Evolutionary conservation across 1,140 invertebrate species (phyloP).

Genomic region (Drosophila micromelanica): DNA sequence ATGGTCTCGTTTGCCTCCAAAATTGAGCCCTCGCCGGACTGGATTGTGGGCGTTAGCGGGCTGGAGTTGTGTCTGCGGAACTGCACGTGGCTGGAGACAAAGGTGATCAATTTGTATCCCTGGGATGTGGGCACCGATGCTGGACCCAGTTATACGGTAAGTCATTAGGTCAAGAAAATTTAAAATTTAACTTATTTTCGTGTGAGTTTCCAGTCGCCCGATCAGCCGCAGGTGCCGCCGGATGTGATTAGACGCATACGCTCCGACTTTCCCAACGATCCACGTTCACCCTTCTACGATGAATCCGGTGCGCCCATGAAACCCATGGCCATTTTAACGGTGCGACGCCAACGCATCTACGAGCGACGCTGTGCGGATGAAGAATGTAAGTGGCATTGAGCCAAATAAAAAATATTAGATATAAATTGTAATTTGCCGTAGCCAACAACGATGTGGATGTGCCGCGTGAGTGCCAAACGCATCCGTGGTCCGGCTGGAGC

Average conservation of each 20-base stretch:
- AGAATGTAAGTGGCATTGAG: conserved; percentile 61
- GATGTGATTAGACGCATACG: conserved; percentile 94
- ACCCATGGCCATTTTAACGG: conserved; percentile 93
- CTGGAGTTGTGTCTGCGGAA: conserved; percentile 96
- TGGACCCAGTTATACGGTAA: conserved; percentile 95
- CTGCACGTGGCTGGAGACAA: conserved; percentile 95
- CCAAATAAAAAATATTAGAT: neutral
- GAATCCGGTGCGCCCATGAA: conserved; percentile 91
- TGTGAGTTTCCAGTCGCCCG: conserved; percentile 88
- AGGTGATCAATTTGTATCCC: conserved; percentile 96
- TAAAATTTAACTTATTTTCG: neutral
- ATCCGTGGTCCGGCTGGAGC: conserved; percentile 91
- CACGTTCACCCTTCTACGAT: conserved; percentile 96
- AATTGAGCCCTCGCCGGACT: conserved; percentile 98
- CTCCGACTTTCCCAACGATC: conserved; percentile 91
- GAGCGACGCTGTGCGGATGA: conserved; percentile 91
- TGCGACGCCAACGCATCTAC: conserved; percentile 93
- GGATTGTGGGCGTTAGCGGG: conserved; percentile 97
- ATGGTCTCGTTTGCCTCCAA: conserved; percentile 97
- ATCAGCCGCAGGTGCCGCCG: conserved; percentile 91
- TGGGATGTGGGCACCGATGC: conserved; percentile 98
- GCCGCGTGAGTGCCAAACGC: conserved; percentile 87
- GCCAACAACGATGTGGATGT: conserved; percentile 77
- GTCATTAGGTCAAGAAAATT: conserved; percentile 41
- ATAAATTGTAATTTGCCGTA: conserved; percentile 5